Conservation (phyloP, 2,113 vertebrate genomes). For the Ellobius talpinus region DNA sequence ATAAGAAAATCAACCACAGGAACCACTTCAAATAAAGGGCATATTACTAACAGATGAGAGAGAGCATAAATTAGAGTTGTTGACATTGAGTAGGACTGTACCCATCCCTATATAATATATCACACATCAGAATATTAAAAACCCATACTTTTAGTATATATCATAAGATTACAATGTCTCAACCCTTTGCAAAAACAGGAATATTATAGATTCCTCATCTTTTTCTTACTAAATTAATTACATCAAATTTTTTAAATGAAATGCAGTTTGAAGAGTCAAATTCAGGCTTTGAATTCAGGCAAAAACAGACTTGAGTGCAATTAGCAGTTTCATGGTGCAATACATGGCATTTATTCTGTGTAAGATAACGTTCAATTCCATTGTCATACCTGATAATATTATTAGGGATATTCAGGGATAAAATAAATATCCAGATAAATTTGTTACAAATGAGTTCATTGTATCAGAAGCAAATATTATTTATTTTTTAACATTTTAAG, state of each 20-base stretch:
- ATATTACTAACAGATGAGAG: neutral
- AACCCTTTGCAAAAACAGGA: neutral
- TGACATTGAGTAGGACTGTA: fast-evolving
- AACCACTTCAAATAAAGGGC: neutral
- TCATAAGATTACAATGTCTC: neutral
- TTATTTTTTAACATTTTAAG: neutral
- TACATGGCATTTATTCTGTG: neutral
- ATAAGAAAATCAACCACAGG: neutral
- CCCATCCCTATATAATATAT: neutral
- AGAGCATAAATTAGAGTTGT: neutral
- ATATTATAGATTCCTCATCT: neutral
- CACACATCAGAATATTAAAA: neutral
- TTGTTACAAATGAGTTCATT: neutral
- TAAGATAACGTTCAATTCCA: neutral
- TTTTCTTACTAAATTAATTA: conserved; percentile 14
- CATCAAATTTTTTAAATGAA: conserved; percentile 33
- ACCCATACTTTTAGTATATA: neutral
- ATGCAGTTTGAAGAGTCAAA: neutral
- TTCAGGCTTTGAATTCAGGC: neutral
- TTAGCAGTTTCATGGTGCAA: neutral
- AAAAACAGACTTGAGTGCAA: neutral
- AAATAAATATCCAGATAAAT: neutral
- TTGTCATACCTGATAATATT: neutral
- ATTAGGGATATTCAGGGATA: neutral
- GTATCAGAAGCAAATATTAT: neutral